Evolutionary conservation across 1,140 invertebrate genomes (phyloP), one percentile per base, ranked within the genome.

Genomic region (Bombus polaris): DNA sequence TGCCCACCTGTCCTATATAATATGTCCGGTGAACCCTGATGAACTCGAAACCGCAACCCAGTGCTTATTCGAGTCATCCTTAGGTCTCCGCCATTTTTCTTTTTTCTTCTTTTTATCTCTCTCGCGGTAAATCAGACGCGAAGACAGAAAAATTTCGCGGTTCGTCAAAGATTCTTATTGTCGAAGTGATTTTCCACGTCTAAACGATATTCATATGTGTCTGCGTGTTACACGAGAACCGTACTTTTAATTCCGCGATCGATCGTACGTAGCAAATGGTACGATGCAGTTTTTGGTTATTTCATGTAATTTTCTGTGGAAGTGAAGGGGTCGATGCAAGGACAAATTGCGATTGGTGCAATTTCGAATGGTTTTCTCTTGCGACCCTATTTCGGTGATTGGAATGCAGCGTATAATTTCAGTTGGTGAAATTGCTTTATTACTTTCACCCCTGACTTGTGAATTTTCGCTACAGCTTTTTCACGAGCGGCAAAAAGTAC

Each of bases 21-120:
- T 84, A 88, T 90, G 81, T 87, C 85, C 86, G 81, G 89, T 92
- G 89, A 91, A 92, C 86, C 77, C 83, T 79, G 88, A 79, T 92
- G 93, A 92, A 93, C 92, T 81, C 86, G 88, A 93, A 92, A 93
- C 92, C 91, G 86, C 92, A 86, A 82, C 65, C 78, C 35, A 85
- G 71, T 79, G 66, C 62, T 62, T 18, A 15, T 71, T 66, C 83
- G 72, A 88, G 83, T 89, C 87, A 65, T 81, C 88, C 71, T 87
- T 35, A 62, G 37, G 71, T 65, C 53, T 62, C 44, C 77, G 66
- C n/a, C 75, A 72, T 72, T 13, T 72, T n/a, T 25, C 10, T 74
- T 22, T 32, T 47, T 39, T 39, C 57, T 28, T 68, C 15, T 65
- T 89, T 86, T 81, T 83, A 81, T 89, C 73, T 47, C 66, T 28